Base-by-base conservation (phyloP, 2,797 vertebrate species). In the Cercopithecus petaurista region DNA sequence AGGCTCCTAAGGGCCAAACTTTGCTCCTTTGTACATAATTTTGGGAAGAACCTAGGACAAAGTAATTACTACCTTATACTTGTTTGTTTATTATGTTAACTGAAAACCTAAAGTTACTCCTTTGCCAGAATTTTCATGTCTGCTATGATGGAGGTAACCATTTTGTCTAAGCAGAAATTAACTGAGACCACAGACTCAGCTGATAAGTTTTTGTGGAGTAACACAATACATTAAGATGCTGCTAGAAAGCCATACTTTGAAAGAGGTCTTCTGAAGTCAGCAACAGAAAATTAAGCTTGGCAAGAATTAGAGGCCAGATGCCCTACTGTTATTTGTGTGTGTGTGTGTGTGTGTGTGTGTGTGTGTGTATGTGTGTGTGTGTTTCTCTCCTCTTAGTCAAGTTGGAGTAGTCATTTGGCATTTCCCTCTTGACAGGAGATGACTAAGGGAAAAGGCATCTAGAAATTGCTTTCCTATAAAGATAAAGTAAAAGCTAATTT, bases 401-500 rank as follows among this genome's bases (percentile, higher is more conserved):
- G 22, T 46, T 77, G 24, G 17, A 10, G 30, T 81, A 83, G 48
- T 48, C n/a, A 7, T 83, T 95, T 97, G 55, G 24, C 55, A 96
- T 36, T 76, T 94, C 59, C 2, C 24, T 83, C 10, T 81, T 97
- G 64, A 88, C 77, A 84, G 7, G 61, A 81, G 4, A 70, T 73
- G 8, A 1, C 46, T 94, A 36, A 46, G 36, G 22, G 81, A 75
- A 89, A 96, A 87, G 36, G 84, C 55, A 89, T 83, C 39, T 96
- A 82, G 88, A 96, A 97, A 96, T 95, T 15, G 17, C 84, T 86
- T 97, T 84, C 15, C 36, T 91, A 30, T 36, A 64, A 84, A 96
- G 83, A 91, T 92, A 95, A 95, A 76, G 67, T 17, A 57, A 90
- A 87, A 96, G 30, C 52, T 93, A 90, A 93, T 96, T 94, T 97